Evolutionary conservation across 1,140 invertebrate genomes (phyloP).

Genomic region (Argopecten irradians): DNA sequence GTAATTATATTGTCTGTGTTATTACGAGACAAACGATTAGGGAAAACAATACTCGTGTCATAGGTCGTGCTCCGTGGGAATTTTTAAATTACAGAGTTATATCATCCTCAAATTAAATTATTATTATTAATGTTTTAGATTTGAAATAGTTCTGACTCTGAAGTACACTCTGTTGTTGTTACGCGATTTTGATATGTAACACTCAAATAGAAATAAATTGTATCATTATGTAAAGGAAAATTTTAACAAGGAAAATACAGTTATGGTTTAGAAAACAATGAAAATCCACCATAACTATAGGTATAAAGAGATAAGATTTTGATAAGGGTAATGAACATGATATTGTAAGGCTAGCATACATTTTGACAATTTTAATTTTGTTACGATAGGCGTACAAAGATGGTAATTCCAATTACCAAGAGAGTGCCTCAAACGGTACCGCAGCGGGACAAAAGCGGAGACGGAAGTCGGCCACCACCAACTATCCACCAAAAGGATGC

Average conservation of each 20-base stretch:
- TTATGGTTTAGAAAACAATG: no score
- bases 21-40: not conserved
- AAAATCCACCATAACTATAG: no score
- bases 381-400: constrained; percentile 63
- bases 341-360: not conserved
- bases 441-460: constrained; percentile 52
- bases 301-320: no score
- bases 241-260: no score
- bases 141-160: no score
- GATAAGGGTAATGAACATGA: no score
- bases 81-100: not conserved
- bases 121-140: not conserved
- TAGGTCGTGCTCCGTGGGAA: not conserved
- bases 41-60: not conserved
- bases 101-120: not conserved
- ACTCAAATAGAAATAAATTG: no score
- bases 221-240: no score
- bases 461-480: constrained; percentile 59
- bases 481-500: constrained; percentile 50
- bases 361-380: not conserved
- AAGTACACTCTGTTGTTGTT: no score
- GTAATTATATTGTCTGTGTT: not conserved
- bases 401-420: constrained; percentile 32
- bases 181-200: no score
- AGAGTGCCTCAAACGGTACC: constrained; percentile 41